Evolutionary conservation across 2,888 invertebrate species (phyloP).

Genomic region (Caenorhabditis virilis): DNA sequence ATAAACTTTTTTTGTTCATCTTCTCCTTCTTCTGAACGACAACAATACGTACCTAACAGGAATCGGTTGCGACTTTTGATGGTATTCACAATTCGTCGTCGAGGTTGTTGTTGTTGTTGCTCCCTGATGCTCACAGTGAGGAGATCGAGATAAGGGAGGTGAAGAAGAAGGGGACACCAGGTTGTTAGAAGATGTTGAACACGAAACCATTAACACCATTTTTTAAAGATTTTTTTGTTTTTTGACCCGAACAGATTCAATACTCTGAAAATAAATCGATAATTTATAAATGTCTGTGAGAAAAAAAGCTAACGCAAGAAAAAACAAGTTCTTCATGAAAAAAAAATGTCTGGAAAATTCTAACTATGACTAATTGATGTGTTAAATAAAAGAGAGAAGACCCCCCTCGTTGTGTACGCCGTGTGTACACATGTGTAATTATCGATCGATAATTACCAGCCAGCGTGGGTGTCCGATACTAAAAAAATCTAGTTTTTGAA

Average conservation of each 20-base stretch:
- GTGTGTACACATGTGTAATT: no score
- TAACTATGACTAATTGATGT: no score
- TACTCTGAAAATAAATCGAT: conserved; percentile 29
- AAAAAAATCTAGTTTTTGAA: no score
- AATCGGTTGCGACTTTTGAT: conserved; percentile 39
- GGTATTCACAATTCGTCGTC: conserved; percentile 1
- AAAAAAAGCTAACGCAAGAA: background rate
- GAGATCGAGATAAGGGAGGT: background rate
- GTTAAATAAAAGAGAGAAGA: no score
- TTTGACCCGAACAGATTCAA: conserved; percentile 47
- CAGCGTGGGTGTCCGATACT: no score
- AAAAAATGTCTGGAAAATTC: no score
- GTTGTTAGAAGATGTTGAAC: conserved; percentile 41
- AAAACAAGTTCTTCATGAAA: no score
- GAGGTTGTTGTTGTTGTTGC: background rate
- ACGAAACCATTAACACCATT: conserved; percentile 47
- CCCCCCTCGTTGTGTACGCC: no score
- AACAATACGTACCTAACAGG: conserved; percentile 50
- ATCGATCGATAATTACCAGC: no score
- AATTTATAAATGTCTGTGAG: background rate
- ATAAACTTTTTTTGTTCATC: no score
- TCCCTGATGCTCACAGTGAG: background rate
- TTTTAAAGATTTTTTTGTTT: conserved; percentile 1
- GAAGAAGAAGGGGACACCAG: conserved; percentile 33
- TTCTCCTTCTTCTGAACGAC: no score